Base-by-base conservation (phyloP, 2,797 vertebrate species). In the Acanthurus leucopareius region DNA sequence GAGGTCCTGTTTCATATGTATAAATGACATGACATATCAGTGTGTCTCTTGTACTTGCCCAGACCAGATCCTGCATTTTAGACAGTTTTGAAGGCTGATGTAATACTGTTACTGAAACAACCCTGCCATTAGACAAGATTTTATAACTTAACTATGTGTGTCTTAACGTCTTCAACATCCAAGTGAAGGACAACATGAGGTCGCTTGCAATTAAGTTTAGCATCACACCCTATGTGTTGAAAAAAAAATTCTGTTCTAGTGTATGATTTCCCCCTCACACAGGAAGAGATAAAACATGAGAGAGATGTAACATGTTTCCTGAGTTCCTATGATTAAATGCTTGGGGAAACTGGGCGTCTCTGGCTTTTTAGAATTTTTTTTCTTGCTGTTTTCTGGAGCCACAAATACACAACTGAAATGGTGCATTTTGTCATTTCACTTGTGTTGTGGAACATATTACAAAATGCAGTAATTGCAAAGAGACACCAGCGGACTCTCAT, bases 171-270 rank as follows among this genome's bases (percentile, higher is more conserved):
- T 1, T 32, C 22, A 51, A 67, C 78, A 63, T 74, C 28, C 28
- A 38, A 35, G 20, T 71, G 58, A 53, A 56, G 69, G 61, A 64
- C 51, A 7, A 17, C 0, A 5, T 40, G 68, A 8, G 54, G 42
- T 52, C 64, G 56, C 67, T 20, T 45, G 51, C 60, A 58, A 52
- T 40, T 38, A 28, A 63, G 47, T 8, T 2, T 3, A 48, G 38
- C 2, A 13, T 16, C 52, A 52, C 25, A 1, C 79, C 69, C 76
- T 28, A 0, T 32, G 60, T 73, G 53, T 71, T 48, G 35, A 53
- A 32, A 32, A 32, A 32, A 7, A 75, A 80, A 81, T 68, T 66
- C 48, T 35, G 38, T 80, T 49, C 15, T 22, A 13, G 52, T 54
- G 32, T 45, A 28, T 59, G 69, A 54, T 70, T 49, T 13, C 15